Evolutionary conservation across 2,888 invertebrate genomes (phyloP), one percentile per base, ranked within the genome.

Genomic region (Drosophila prostipennis): DNA sequence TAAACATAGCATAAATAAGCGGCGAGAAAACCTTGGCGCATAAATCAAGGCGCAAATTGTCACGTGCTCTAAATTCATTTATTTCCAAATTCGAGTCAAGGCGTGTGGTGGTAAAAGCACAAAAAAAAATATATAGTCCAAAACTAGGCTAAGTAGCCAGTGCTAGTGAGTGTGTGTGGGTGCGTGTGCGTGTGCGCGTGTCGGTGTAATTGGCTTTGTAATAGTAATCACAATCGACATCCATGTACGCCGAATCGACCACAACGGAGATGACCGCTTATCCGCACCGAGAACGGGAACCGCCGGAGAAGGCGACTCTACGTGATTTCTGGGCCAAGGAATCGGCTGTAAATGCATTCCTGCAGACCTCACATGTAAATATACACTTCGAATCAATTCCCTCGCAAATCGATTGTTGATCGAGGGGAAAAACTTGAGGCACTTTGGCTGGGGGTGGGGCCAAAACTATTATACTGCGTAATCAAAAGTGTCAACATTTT

Each of bases 261-360:
- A 84, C 87, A 54, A 87, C 89, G 57, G 89, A 84, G 84, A 89
- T 89, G 90, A 87, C 87, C 74, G 81, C 80, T 52, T 83, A 79
- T 54, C 86, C 88, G 16, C 29, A 65, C 36, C 69, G 82, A 6
- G 84, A 86, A 46, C 74, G 82, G 6, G 84, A 86, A 48, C 74
- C 80, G 3, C 74, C 88, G 29, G 87, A 88, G 58, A 88, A 83
- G 57, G 46, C 79, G 59, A 78, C 84, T 6, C 78, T 89, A 59
- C 90, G 91, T 64, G 90, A 90, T 79, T 89, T 87, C 54, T 91
- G 90, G 91, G 90, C 91, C 54, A 91, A 90, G 74, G 90, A 91
- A 46, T 84, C 90, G 42, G 90, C 90, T 23, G 77, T 91, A 53
- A 89, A 89, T 80, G 90, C 90, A 40, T 91, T 90, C 71, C 76